A percentile compares a stretch with the other conserved stretches of the same genome.
phyloP scores from a whole-genome alignment of 2,113 vertebrate species.

The Prunella himalayana region DNA sequence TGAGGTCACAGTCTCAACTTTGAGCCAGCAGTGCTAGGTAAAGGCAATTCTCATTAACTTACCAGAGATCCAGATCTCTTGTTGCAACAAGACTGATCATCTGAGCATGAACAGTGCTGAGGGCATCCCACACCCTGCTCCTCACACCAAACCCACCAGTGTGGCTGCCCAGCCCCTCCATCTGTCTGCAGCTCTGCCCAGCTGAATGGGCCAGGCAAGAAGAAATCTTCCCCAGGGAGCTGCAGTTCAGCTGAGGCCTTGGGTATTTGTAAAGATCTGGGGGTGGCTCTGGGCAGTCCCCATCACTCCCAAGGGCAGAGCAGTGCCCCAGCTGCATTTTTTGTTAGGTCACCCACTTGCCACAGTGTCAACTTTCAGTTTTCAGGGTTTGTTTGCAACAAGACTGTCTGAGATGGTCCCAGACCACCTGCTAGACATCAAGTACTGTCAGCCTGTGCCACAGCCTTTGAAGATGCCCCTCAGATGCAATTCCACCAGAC shows the following conservation, averaged over 20 bases:
- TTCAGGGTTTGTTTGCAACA: neutral
- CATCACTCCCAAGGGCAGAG: neutral
- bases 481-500: neutral
- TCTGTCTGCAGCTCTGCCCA: neutral
- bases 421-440: neutral
- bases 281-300: neutral
- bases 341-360: neutral
- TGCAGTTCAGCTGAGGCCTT: neutral
- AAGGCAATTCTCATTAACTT: neutral
- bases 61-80: neutral
- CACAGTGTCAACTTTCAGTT: neutral
- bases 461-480: neutral
- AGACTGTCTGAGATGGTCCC: neutral
- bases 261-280: neutral
- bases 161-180: neutral
- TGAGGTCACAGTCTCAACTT: neutral
- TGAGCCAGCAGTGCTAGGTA: fast-evolving
- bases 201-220: neutral
- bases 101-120: neutral
- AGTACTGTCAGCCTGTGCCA: neutral
- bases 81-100: neutral
- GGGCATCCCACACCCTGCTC: neutral
- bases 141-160: neutral
- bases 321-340: neutral
- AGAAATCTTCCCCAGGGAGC: neutral